Conservation (phyloP, 2,797 vertebrate genomes). For the Eulemur mongoz region DNA sequence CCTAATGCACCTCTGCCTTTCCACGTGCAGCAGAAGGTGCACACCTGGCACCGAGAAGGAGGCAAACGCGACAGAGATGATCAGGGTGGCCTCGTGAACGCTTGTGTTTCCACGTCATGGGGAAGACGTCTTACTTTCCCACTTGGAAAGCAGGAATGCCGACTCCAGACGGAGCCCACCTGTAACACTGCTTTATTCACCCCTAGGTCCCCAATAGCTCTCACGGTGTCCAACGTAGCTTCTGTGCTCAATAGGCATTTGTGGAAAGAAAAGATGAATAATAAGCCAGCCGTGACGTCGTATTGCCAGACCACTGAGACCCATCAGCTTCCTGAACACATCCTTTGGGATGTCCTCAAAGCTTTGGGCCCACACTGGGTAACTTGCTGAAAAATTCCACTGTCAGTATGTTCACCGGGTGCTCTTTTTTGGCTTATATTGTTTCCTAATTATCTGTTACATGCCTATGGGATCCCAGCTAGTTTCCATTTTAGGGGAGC, state of each 20-base stretch:
- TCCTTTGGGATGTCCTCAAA: not conserved
- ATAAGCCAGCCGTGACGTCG: not conserved
- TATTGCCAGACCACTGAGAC: not conserved
- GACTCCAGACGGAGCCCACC: not conserved
- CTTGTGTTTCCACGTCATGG: not conserved
- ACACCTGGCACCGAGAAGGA: not conserved
- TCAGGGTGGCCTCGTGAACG: not conserved
- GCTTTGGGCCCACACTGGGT: not conserved
- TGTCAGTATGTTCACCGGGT: not conserved
- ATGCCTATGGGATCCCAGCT: not conserved
- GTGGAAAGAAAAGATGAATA: not conserved
- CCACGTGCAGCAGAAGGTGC: not conserved
- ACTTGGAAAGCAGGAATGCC: not conserved
- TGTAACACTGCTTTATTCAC: not conserved
- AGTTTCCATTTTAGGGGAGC: not conserved
- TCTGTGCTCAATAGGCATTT: not conserved
- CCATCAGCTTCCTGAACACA: not conserved
- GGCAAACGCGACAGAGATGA: not conserved
- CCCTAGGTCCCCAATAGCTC: not conserved
- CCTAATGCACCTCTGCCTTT: not conserved
- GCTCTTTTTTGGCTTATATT: not conserved
- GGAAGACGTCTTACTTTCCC: not conserved
- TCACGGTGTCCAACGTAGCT: accelerated
- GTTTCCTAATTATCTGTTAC: not conserved
- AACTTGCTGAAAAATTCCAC: not conserved